phyloP scores from a whole-genome alignment of 1,140 invertebrate species.

The Ceratoteleas bidentatus region DNA sequence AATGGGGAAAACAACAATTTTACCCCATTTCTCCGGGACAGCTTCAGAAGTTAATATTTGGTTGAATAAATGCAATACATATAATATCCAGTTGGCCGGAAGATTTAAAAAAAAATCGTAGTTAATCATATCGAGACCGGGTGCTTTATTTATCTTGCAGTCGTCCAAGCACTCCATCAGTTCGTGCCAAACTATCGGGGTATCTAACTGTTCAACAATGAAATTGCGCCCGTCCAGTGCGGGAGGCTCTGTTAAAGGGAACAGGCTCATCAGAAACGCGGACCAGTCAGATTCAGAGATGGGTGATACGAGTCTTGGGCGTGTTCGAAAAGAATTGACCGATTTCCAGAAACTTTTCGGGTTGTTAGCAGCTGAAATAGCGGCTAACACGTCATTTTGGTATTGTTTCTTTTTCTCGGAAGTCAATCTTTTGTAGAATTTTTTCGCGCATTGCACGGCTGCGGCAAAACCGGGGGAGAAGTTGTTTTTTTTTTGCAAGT shows the following conservation, averaged over 20 bases:
- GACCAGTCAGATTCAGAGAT: neutral
- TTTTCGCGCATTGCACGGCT: neutral
- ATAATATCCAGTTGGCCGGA: neutral
- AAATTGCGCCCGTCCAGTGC: neutral
- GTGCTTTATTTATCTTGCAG: constrained; percentile 5
- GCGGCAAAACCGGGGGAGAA: neutral
- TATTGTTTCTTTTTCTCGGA: neutral
- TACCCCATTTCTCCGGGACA: neutral
- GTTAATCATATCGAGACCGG: neutral
- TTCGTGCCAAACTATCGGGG: neutral
- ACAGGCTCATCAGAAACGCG: neutral
- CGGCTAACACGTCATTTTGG: neutral
- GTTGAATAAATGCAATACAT: neutral
- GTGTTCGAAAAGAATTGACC: neutral
- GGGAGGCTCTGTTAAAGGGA: neutral
- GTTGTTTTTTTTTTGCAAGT: neutral
- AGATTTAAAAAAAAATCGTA: neutral
- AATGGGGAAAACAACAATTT: neutral
- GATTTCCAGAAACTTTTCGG: neutral
- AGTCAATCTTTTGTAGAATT: neutral
- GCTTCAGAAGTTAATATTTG: neutral
- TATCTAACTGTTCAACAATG: neutral
- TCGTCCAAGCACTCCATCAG: neutral
- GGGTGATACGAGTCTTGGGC: neutral
- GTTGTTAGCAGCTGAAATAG: neutral